phyloP scores from a whole-genome alignment of 1,140 invertebrate genomes.

The Bathynomus jamesi region DNA sequence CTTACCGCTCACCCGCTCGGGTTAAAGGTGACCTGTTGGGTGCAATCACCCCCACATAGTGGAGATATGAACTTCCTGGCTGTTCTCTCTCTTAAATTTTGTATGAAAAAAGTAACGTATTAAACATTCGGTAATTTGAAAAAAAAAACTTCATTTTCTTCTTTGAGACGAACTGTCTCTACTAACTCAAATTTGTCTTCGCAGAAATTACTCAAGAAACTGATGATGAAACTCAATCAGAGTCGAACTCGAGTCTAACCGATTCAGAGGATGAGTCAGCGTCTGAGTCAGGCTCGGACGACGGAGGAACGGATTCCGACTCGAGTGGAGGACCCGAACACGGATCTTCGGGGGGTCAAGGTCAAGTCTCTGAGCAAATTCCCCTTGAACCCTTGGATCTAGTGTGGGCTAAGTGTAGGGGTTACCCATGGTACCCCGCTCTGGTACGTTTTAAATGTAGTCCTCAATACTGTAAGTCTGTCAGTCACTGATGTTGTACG shows the following conservation, averaged over 20 bases:
- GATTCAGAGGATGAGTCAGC: conserved; percentile 29
- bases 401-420: conserved; percentile 94
- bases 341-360: conserved; percentile 32
- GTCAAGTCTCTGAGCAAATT: conserved; percentile 40
- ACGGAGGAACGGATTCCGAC: conserved; percentile 31
- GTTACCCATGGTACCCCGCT: conserved; percentile 94
- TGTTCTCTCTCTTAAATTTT: too few species aligned
- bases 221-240: conserved; percentile 43
- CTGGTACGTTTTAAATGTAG: conserved; percentile 48
- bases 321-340: conserved; percentile 34
- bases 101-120: too few species aligned
- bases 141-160: conserved; percentile 1
- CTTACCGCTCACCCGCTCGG: too few species aligned
- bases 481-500: too few species aligned
- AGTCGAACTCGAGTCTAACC: conserved; percentile 39
- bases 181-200: background rate
- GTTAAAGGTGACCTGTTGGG: too few species aligned
- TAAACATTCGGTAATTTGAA: too few species aligned
- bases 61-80: too few species aligned
- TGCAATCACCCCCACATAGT: too few species aligned
- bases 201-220: conserved; percentile 40
- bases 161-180: too few species aligned
- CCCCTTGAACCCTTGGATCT: conserved; percentile 71
- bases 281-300: conserved; percentile 30
- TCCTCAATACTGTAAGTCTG: too few species aligned